These are phyloP conservation scores for Bergia sp. DNA, from an alignment of 92 coral and sea anemone species.

Conservation along the genomic window DNA sequence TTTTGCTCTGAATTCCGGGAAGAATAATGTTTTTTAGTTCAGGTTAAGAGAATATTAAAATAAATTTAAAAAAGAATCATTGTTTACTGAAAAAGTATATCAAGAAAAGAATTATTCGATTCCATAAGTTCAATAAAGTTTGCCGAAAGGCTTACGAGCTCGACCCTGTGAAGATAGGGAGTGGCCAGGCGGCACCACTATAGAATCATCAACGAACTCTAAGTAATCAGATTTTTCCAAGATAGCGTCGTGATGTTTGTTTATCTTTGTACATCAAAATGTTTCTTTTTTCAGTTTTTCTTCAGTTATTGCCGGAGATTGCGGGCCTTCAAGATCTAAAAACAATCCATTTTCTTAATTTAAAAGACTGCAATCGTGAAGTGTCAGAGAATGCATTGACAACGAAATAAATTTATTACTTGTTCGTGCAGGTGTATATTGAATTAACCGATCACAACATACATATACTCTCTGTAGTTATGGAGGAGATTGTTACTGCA, in stretches of 20 bases:
- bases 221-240: neutral
- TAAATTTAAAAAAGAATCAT: no score
- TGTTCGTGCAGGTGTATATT: slow-evolving; percentile 52
- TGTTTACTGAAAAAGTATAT: no score
- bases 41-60: no score
- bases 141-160: no score
- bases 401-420: slow-evolving; percentile 52
- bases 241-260: neutral
- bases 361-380: slow-evolving; percentile 41
- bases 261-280: neutral
- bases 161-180: no score
- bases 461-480: neutral
- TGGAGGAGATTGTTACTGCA: neutral
- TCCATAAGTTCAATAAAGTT: no score
- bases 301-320: slow-evolving; percentile 43
- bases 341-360: slow-evolving; percentile 31
- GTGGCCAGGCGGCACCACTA: no score
- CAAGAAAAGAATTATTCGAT: no score
- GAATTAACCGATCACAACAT: no score
- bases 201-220: neutral
- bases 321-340: slow-evolving; percentile 45
- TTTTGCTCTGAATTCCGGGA: no score
- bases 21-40: no score
- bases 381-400: slow-evolving; percentile 12
- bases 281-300: slow-evolving; percentile 43